phyloP scores from a whole-genome alignment of 2,888 invertebrate genomes.

The Masnerella sp. region DNA sequence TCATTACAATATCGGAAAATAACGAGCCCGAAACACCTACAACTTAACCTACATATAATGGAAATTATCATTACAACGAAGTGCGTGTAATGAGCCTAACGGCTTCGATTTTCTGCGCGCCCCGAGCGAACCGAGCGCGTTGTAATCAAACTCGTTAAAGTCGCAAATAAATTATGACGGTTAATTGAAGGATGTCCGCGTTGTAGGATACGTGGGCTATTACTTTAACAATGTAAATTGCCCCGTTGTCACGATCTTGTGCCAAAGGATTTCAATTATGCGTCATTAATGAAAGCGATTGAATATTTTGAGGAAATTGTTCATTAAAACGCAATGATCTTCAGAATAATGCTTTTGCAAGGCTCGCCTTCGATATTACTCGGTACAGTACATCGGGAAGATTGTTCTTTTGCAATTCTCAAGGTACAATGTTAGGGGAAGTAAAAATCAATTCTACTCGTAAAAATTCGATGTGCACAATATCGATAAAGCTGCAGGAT shows the following conservation, averaged over 20 bases:
- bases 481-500: too few species aligned
- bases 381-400: background rate
- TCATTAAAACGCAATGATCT: conserved; percentile 44
- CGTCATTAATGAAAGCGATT: conserved; percentile 44
- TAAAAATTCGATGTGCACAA: too few species aligned
- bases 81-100: conserved; percentile 61
- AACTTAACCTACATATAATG: conserved; percentile 58
- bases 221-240: conserved; percentile 53
- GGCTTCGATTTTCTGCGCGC: conserved; percentile 54
- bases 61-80: conserved; percentile 56
- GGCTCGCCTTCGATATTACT: background rate
- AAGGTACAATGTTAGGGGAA: too few species aligned
- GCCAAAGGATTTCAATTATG: conserved; percentile 47
- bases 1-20: conserved; percentile 49
- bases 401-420: background rate
- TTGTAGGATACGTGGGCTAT: conserved; percentile 44
- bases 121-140: conserved; percentile 41
- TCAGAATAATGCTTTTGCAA: background rate
- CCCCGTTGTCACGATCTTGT: conserved; percentile 52
- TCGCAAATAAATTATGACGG: conserved; percentile 54
- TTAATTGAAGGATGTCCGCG: conserved; percentile 60
- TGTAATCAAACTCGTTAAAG: conserved; percentile 60
- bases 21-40: conserved; percentile 55
- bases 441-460: too few species aligned
- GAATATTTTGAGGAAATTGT: conserved; percentile 45